These are phyloP conservation scores for Pitta sordida DNA, from an alignment of 2,113 vertebrate species.

Conservation along the genomic window DNA sequence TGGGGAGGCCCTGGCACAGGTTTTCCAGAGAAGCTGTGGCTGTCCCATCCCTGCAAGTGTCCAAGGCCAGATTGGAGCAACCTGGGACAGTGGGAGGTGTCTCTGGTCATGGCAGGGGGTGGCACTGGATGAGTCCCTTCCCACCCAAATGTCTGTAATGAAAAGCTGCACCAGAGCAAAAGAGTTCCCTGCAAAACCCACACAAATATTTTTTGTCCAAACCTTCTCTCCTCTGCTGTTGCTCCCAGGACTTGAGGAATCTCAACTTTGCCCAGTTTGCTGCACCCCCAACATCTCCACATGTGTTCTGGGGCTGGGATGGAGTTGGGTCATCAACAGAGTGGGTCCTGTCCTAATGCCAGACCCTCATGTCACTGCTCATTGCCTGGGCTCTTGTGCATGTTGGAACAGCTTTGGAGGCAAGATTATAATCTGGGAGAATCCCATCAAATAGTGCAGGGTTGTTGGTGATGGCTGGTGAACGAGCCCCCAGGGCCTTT, in stretches of 20 bases:
- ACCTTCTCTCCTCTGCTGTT: neutral
- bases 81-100: neutral
- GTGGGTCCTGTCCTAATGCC: neutral
- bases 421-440: neutral
- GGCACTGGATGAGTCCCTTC: neutral
- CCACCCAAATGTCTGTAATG: neutral
- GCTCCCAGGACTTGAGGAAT: neutral
- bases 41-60: neutral
- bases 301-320: neutral
- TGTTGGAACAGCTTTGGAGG: neutral
- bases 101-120: neutral
- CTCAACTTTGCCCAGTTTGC: rapidly evolving
- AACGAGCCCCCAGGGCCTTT: neutral
- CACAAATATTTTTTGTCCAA: neutral
- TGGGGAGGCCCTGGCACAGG: neutral
- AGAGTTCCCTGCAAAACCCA: rapidly evolving
- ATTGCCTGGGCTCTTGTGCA: neutral
- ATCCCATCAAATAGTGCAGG: neutral
- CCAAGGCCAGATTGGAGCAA: neutral
- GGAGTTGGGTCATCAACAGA: neutral
- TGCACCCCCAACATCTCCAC: neutral
- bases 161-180: neutral
- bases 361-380: neutral
- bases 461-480: neutral
- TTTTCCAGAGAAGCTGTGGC: neutral